Evolutionary conservation across 2,113 vertebrate species (phyloP).

Genomic region (Phyllopteryx taeniolatus): DNA sequence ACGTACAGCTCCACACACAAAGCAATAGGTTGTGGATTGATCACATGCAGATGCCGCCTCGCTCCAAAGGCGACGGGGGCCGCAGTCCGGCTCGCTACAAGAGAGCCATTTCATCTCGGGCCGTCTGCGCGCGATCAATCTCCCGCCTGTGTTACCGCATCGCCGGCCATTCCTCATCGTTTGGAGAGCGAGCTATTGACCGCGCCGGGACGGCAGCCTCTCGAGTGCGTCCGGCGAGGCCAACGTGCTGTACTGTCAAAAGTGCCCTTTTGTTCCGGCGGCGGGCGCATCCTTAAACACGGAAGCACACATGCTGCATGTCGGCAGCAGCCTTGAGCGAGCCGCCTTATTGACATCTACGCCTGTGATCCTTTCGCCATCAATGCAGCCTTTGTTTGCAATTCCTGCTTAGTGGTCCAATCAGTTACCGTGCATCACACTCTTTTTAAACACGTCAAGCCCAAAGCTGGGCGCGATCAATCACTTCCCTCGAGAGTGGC

Average conservation of each 20-base stretch:
- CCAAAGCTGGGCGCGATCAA: conserved; percentile 32
- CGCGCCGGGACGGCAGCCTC: conserved; percentile 44
- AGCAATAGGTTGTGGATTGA: conserved; percentile 1
- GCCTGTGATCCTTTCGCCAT: conserved; percentile 25
- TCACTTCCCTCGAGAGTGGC: conserved; percentile 13
- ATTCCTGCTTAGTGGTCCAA: conserved; percentile 26
- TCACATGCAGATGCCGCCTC: conserved; percentile 11
- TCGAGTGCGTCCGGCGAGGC: conserved; percentile 34
- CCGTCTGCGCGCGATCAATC: conserved; percentile 70
- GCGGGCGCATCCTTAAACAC: not conserved
- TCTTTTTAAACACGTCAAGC: conserved; percentile 15
- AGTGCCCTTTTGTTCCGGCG: not conserved
- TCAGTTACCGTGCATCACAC: conserved; percentile 23
- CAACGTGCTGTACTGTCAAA: conserved; percentile 19
- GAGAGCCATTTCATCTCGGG: conserved; percentile 70
- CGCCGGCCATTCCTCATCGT: conserved; percentile 68
- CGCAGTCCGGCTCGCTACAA: conserved; percentile 48
- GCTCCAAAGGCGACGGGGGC: conserved; percentile 39
- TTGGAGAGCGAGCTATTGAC: conserved; percentile 69
- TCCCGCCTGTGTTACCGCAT: conserved; percentile 62
- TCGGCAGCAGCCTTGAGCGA: not conserved
- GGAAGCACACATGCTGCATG: not conserved
- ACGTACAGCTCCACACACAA: not conserved
- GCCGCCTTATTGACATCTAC: conserved; percentile 19
- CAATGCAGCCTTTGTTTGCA: conserved; percentile 21